Base-by-base conservation (phyloP, 2,797 vertebrate species). In the Coendou prehensilis region DNA sequence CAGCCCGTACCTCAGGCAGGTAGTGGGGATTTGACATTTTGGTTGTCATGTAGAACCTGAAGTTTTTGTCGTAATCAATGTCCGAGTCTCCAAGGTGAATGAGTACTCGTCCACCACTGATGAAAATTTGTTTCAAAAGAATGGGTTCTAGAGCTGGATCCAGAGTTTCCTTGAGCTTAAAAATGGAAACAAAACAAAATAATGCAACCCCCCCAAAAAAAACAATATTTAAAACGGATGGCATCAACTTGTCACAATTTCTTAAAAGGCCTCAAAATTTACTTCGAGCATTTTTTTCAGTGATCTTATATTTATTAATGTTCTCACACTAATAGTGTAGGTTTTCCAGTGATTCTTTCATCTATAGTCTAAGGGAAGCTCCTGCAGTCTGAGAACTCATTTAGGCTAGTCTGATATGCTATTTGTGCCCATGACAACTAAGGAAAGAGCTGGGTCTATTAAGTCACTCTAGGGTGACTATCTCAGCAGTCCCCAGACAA, bases 1-100 rank as follows among this genome's bases (percentile, higher is more conserved):
- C 6, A 23, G 69, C 71, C 63, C 96, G 83, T 97, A 99, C 99
- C 99, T 99, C 99, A 45, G 99, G 99, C 61, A 99, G 98, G 97
- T 99, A 99, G 97, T 99, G 99, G 15, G 99, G 99, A 98, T 99
- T 99, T 94, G 99, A 98, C 99, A 99, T 98, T 98, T 99, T 99
- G 87, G 99, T 99, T 69, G 99, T 99, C 99, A 99, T 99, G 97
- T 99, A 99, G 97, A 99, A 99, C 91, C 97, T 98, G 94, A 99
- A 99, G 97, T 99, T 99, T 98, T 98, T 99, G 97, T 99, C 98
- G 28, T 99, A 99, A 97, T 99, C 99, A 84, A 99, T 98, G 97
- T 99, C 99, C 0, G 99, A 99, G 95, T 99, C 99, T 96, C 99
- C 99, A 2, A 99, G 98, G 94, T 98, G 99, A 97, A 99, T 99